These are phyloP conservation scores for Colinus virginianus DNA, from an alignment of 2,113 vertebrate genomes.

Conservation along the genomic window DNA sequence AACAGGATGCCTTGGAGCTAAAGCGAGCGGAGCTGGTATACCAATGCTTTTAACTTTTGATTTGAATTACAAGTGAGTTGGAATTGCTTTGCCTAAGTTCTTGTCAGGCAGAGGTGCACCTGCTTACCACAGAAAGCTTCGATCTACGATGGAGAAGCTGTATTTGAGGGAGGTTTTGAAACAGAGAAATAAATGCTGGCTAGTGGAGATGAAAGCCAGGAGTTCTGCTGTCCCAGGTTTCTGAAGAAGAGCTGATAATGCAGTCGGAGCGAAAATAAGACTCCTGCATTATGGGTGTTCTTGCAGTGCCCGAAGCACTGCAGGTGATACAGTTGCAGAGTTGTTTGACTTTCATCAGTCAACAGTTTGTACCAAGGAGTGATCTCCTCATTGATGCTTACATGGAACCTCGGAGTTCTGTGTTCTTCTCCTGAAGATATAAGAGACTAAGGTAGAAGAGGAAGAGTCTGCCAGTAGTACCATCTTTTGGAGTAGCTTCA, in stretches of 20 bases:
- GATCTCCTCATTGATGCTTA: background rate
- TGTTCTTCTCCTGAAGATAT: background rate
- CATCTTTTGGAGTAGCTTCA: background rate
- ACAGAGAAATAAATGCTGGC: background rate
- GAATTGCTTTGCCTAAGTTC: background rate
- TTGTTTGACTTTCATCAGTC: background rate
- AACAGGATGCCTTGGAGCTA: background rate
- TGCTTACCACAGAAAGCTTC: background rate
- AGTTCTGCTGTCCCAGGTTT: background rate
- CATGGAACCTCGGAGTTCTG: background rate
- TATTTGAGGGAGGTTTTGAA: background rate
- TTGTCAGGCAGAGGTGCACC: background rate
- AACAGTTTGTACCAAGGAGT: background rate
- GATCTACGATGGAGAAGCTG: background rate
- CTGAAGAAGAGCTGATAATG: background rate
- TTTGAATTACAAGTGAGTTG: background rate
- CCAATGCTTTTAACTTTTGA: background rate
- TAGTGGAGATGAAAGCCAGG: background rate
- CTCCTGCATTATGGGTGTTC: background rate
- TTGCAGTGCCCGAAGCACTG: background rate
- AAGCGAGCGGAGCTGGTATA: background rate
- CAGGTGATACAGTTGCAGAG: background rate
- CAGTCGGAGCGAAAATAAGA: background rate
- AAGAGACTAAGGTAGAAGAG: background rate
- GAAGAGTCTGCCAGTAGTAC: background rate